Evolutionary conservation across 53 echinoderm and acorn worm genomes (phyloP).

Genomic region (Echinarachnius parma): DNA sequence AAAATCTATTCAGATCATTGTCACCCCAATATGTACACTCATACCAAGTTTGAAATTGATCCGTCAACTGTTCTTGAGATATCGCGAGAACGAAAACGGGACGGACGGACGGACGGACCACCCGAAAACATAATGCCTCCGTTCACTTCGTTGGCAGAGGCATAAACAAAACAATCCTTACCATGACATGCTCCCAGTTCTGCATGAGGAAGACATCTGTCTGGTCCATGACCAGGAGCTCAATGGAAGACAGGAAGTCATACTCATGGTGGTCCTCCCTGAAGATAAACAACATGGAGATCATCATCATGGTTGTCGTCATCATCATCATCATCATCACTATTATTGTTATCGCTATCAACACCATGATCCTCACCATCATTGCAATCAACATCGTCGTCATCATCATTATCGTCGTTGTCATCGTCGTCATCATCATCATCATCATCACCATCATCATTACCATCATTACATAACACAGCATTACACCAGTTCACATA

Average conservation of each 20-base stretch:
- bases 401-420: neutral
- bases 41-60: no score
- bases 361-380: neutral
- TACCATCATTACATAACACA: no score
- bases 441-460: no score
- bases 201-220: conserved; percentile 95
- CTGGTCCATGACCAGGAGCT: conserved; percentile 86
- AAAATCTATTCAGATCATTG: no score
- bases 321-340: neutral
- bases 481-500: no score
- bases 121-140: no score
- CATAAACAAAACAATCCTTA: conserved; percentile 15
- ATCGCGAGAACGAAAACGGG: no score
- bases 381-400: neutral
- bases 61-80: no score
- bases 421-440: neutral
- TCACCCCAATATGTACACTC: no score
- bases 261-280: conserved; percentile 87
- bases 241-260: conserved; percentile 97
- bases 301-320: neutral
- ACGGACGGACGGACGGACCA: no score
- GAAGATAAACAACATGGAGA: neutral
- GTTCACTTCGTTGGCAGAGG: no score
- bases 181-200: conserved; percentile 96
- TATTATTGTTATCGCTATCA: neutral